These are phyloP conservation scores for Girardinus metallicus DNA, from an alignment of 2,797 vertebrate species.

Conservation along the genomic window DNA sequence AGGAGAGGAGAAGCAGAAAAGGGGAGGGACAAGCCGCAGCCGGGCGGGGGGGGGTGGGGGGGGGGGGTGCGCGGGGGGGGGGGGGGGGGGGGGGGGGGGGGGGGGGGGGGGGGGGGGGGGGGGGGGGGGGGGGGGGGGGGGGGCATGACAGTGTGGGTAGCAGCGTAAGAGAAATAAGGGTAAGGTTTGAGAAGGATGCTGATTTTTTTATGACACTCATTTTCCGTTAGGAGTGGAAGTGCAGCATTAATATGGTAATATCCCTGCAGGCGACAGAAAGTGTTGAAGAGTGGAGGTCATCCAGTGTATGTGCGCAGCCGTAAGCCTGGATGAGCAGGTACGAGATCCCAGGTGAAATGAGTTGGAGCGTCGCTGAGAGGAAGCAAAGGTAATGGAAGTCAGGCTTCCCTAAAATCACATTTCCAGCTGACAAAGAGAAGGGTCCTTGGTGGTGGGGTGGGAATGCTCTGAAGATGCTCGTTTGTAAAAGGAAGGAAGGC, in stretches of 20 bases:
- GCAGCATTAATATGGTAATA: slow-evolving; percentile 80
- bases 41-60: too few relatives aligned
- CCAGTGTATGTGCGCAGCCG: slow-evolving; percentile 57
- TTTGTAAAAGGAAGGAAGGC: slow-evolving; percentile 48
- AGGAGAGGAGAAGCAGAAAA: too few relatives aligned
- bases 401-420: slow-evolving; percentile 70
- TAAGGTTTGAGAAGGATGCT: slow-evolving; percentile 50
- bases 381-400: slow-evolving; percentile 67
- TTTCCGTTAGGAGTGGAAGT: slow-evolving; percentile 61
- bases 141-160: slow-evolving; percentile 26
- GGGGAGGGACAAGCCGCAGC: too few relatives aligned
- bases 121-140: too few relatives aligned
- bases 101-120: too few relatives aligned
- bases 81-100: too few relatives aligned
- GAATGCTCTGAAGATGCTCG: slow-evolving; percentile 32
- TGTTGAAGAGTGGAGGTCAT: slow-evolving; percentile 72
- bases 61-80: too few relatives aligned
- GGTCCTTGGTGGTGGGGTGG: slow-evolving; percentile 26
- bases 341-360: slow-evolving; percentile 63
- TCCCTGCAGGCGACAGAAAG: slow-evolving; percentile 60
- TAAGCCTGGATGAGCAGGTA: slow-evolving; percentile 49
- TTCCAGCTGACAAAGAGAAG: slow-evolving; percentile 66
- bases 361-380: slow-evolving; percentile 52
- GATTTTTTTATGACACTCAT: slow-evolving; percentile 67
- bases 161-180: slow-evolving; percentile 6